Conservation (phyloP, 2,113 vertebrate species). For the Vulpes lagopus region DNA sequence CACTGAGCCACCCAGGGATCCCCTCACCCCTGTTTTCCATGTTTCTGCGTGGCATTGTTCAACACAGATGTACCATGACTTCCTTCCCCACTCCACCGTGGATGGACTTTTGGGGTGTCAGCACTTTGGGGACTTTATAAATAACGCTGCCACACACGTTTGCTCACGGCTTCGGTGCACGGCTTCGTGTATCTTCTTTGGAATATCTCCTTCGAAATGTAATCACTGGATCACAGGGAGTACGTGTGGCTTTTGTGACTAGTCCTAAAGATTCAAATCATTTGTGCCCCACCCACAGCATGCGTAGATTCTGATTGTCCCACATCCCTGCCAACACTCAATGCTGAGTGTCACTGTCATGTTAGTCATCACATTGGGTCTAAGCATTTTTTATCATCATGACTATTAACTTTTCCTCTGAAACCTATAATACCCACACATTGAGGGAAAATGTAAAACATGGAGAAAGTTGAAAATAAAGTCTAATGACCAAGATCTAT, state of each 20-base stretch:
- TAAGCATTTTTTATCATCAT: not conserved
- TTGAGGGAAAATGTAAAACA: not conserved
- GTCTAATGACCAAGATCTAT: not conserved
- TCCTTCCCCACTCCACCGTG: rapidly evolving
- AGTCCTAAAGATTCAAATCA: not conserved
- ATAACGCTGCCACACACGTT: rapidly evolving
- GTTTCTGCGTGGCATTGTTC: rapidly evolving
- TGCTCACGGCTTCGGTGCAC: rapidly evolving
- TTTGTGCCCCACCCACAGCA: rapidly evolving
- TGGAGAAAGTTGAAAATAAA: not conserved
- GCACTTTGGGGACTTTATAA: rapidly evolving
- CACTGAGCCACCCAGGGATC: too few relatives aligned
- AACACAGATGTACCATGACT: rapidly evolving
- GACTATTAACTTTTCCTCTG: not conserved
- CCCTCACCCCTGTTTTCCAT: not conserved
- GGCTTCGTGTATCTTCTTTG: rapidly evolving
- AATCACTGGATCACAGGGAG: rapidly evolving
- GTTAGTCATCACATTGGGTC: not conserved
- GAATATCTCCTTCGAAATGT: too few relatives aligned
- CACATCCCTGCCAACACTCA: too few relatives aligned
- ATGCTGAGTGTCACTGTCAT: rapidly evolving
- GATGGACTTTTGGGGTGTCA: rapidly evolving
- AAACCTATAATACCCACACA: not conserved
- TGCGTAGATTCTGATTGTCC: rapidly evolving
- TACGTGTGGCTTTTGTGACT: too few relatives aligned